A percentile compares a stretch with the other conserved stretches of the same genome.
phyloP scores from a whole-genome alignment of 2,888 invertebrate genomes.

The Caenorhabditis sp. region DNA sequence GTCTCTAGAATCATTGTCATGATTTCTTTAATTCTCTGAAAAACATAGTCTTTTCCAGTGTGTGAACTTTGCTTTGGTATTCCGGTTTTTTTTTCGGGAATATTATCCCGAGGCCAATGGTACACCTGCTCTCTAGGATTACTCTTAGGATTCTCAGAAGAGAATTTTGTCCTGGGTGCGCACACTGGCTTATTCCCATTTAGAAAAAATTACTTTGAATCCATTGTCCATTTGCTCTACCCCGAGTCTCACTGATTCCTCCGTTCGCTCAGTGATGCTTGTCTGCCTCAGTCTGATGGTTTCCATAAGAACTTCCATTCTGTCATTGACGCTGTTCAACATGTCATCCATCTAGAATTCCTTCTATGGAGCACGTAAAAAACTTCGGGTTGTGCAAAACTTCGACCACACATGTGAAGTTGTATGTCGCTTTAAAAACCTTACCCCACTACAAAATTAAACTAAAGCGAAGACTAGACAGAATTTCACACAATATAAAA shows the following conservation, averaged over 20 bases:
- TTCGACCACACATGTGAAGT: too few species aligned
- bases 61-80: neutral
- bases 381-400: too few species aligned
- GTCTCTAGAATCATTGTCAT: conserved; percentile 30
- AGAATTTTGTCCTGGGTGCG: too few species aligned
- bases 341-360: conserved; percentile 11
- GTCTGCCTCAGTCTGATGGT: conserved; percentile 22
- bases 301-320: conserved; percentile 1
- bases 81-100: neutral
- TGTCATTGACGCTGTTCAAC: conserved; percentile 11
- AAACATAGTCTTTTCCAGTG: neutral
- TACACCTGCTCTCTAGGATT: too few species aligned
- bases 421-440: too few species aligned
- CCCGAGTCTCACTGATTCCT: conserved; percentile 29
- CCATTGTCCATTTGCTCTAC: conserved; percentile 50
- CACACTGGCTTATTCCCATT: neutral
- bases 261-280: conserved; percentile 38
- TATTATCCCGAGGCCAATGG: too few species aligned
- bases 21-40: conserved; percentile 43
- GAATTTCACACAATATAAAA: too few species aligned
- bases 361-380: neutral
- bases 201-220: conserved; percentile 33
- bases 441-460: too few species aligned
- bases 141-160: neutral
- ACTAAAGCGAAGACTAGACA: too few species aligned